Evolutionary conservation across 2,113 vertebrate genomes (phyloP), one percentile per base, ranked within the genome.

Genomic region (Carettochelys insculpta): DNA sequence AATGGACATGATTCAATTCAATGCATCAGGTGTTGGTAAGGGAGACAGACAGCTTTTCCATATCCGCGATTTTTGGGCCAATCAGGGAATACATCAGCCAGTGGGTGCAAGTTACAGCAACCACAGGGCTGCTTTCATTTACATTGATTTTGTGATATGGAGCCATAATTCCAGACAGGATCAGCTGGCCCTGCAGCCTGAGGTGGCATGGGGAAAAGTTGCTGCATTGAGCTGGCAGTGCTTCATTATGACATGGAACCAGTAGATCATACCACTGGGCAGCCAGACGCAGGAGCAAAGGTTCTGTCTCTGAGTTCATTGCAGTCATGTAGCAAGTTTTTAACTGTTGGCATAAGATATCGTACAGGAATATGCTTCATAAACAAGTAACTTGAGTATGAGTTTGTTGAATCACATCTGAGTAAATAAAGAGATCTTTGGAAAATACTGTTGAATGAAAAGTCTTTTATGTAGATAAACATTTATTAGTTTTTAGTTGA

Each of bases 171-270:
- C 73, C 52, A 47, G n/a, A n/a, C 82, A 77, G 83, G 27, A 75
- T 3, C 34, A 51, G 9, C 65, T 0, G 1, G 54, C 75, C 51
- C 61, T 83, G 43, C 38, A 43, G 13, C 76, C n/a, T 25, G 16
- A 56, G 79, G 41, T 68, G 27, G 10, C 41, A n/a, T 84, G 50
- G 83, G 47, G 31, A 77, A 65, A 82, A 79, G 86, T 6, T 86
- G 13, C 24, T 1, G 17, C 5, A 5, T 71, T 50, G 22, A 0
- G 0, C 34, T 38, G 50, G 24, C 8, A 87, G 31, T 65, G 61
- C 34, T 31, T 65, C n/a, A 20, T 38, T 38, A 38, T 11, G n/a
- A 17, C 61, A 34, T 38, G 61, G 61, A 68, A 38, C 20, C 41
- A 73, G 38, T 27, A 20, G n/a, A 43, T 12, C 22, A 11, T 73